Evolutionary conservation across 2,797 vertebrate genomes (phyloP).

Genomic region (Rhabdophis nuchalis): DNA sequence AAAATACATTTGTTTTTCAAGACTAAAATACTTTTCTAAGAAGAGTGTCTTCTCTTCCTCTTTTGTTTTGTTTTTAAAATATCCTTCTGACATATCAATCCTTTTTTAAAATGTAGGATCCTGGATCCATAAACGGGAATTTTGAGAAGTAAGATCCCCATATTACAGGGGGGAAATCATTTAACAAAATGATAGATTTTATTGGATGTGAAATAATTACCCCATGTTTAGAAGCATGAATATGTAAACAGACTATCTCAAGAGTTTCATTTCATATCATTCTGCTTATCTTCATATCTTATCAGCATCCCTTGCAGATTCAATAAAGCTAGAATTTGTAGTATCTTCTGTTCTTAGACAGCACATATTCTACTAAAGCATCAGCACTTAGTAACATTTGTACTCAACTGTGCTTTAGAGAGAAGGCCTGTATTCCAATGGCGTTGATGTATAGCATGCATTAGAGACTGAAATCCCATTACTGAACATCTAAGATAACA

Average conservation of each 20-base stretch:
- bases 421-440: neutral
- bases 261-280: neutral
- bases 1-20: neutral
- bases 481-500: neutral
- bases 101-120: neutral
- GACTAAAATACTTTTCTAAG: neutral
- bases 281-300: neutral
- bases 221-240: accelerated
- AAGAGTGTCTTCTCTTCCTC: neutral
- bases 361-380: neutral
- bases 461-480: constrained; percentile 29
- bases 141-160: neutral
- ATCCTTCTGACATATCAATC: neutral
- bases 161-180: too few species aligned
- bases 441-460: neutral
- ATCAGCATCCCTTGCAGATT: neutral
- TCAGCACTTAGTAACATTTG: neutral
- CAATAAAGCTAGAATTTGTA: neutral
- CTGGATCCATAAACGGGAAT: constrained; percentile 2
- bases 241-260: neutral
- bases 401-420: neutral
- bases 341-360: neutral
- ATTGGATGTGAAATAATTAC: neutral
- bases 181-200: neutral
- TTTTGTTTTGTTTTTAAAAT: neutral